Base-by-base conservation (phyloP, 2,888 invertebrate species). In the Platerodrilus igneus region DNA sequence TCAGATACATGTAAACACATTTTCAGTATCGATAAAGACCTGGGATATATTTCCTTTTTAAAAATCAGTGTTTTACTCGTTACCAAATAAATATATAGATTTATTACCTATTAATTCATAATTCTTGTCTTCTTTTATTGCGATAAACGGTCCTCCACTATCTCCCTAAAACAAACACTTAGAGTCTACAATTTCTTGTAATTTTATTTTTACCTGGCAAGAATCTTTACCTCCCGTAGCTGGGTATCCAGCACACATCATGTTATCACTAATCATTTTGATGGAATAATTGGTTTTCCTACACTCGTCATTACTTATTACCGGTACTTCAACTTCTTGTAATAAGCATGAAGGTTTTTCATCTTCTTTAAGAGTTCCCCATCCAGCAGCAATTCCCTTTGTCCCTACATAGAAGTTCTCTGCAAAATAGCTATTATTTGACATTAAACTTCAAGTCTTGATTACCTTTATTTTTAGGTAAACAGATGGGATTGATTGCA, bases 321-420 rank as follows among this genome's bases (percentile, higher is more conserved):
- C 77, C 0, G 79, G 78, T n/a, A 91, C 83, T 52, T 86, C 85
- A 0, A 91, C 91, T 65, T 89, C 85, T 58, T 87, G 85, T 15
- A 92, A 72, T 7, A 84, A 73, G 56, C 90, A 89, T 0, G 89
- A 85, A 0, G 89, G 85, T 57, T 85, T 85, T 5, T 90, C 91
- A 54, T 86, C 86, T 66, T 91, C 92, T 43, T 83, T 80, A 9
- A 87, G 69, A 0, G 90, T 87, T 0, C 92, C 92, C 92, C 92
- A 91, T 9, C 92, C 91, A 1, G 88, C 75, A 1, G 86, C 89
- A 14, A 82, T 78, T 2, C 81, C 90, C 31, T 76, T 78, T 5
- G 75, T 75, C 2, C 83, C 86, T 7, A 80, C 79, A 67, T 88
- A 90, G 6, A 79, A 65, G 33, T 81, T 75, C 48, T 74, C 85